Percentiles rank a stretch among this genome's conserved stretches.
phyloP scores from a whole-genome alignment of 2,888 invertebrate species.

The Amiota communis region DNA sequence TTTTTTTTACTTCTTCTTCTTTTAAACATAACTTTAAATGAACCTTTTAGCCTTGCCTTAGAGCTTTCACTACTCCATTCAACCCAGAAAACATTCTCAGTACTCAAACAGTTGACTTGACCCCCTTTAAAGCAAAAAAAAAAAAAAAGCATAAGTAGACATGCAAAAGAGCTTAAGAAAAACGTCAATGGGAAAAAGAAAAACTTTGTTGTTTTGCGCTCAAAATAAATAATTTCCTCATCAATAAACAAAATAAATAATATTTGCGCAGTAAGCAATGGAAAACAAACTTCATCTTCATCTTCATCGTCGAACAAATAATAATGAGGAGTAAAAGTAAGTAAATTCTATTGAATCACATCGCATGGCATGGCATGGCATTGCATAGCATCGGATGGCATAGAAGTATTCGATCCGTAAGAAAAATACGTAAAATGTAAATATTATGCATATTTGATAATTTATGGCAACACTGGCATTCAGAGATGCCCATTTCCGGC shows the following conservation, averaged over 20 bases:
- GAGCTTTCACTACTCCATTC: slow-evolving; percentile 21
- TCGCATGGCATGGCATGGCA: background rate
- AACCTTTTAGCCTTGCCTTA: slow-evolving; percentile 18
- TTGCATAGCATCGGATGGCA: background rate
- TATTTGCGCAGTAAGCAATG: slow-evolving; percentile 43
- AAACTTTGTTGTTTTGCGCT: slow-evolving; percentile 53
- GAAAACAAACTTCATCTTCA: slow-evolving; percentile 10
- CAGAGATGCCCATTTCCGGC: slow-evolving; percentile 40
- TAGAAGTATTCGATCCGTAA: background rate
- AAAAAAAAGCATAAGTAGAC: slow-evolving; percentile 3
- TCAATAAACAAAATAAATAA: slow-evolving; percentile 69
- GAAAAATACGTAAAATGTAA: slow-evolving; percentile 54
- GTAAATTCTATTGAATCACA: background rate
- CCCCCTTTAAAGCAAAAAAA: slow-evolving; percentile 15
- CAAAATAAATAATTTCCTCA: slow-evolving; percentile 64
- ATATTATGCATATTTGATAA: slow-evolving; percentile 68
- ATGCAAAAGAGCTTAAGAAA: too few species aligned
- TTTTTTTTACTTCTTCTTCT: slow-evolving; percentile 5
- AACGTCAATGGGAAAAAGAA: slow-evolving; percentile 39
- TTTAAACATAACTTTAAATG: slow-evolving; percentile 38
- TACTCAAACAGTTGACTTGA: slow-evolving; percentile 55
- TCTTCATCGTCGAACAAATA: slow-evolving; percentile 16
- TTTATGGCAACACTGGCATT: slow-evolving; percentile 71
- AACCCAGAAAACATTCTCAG: slow-evolving; percentile 5
- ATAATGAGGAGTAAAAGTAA: slow-evolving; percentile 5